Conservation (phyloP, 2,888 invertebrate species). For the Tortricodes alternella region DNA sequence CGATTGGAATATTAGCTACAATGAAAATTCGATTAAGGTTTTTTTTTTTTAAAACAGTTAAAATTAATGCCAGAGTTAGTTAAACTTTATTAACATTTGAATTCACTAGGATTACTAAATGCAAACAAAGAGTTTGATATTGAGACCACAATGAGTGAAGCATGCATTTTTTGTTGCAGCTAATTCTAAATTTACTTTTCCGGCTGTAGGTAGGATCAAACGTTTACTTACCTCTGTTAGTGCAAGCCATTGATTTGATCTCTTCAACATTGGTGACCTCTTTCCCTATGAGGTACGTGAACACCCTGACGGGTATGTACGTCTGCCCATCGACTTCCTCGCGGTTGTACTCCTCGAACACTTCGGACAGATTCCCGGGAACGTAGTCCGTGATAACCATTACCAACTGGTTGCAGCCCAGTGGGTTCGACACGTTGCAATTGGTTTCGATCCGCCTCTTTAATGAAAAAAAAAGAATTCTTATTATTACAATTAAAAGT, state of each 20-base stretch:
- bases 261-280: constrained; percentile 95
- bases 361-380: constrained; percentile 92
- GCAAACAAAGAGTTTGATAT: no score
- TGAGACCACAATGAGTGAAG: no score
- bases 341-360: constrained; percentile 92
- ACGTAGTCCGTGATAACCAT: constrained; percentile 98
- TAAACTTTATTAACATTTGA: no score
- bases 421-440: constrained; percentile 64
- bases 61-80: no score
- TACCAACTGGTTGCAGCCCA: constrained; percentile 96
- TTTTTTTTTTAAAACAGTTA: no score
- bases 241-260: constrained; percentile 97
- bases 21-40: no score
- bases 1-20: no score
- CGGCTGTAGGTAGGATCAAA: no score
- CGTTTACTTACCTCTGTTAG: constrained; percentile 92
- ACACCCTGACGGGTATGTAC: constrained; percentile 93
- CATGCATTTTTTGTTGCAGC: no score
- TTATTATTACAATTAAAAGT: background rate
- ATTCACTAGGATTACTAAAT: no score
- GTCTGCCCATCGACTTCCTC: constrained; percentile 83
- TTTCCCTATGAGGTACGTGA: constrained; percentile 97
- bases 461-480: constrained; percentile 17
- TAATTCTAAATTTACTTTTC: no score
- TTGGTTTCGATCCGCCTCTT: constrained; percentile 50